A percentile compares a stretch with the other conserved stretches of the same genome.
Conservation (phyloP, 2,797 vertebrate genomes). For the Scyliorhinus canicula region DNA sequence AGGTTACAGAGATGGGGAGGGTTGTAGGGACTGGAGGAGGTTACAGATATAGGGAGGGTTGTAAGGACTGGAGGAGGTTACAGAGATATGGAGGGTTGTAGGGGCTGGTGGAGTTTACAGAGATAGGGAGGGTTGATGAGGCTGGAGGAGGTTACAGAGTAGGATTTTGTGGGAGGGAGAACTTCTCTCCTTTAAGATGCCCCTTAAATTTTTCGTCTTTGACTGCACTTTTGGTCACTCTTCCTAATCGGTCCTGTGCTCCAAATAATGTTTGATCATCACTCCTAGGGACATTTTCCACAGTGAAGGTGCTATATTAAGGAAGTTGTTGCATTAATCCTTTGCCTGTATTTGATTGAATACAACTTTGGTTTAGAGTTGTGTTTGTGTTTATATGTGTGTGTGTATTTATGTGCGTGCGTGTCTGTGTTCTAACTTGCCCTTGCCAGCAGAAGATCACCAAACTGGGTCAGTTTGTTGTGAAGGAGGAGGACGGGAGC, state of each 20-base stretch:
- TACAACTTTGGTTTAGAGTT: conserved; percentile 12
- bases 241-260: no score
- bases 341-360: background rate
- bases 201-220: background rate
- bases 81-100: no score
- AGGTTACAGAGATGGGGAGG: no score
- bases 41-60: no score
- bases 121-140: no score
- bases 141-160: no score
- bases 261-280: background rate
- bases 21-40: no score
- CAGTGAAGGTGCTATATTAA: background rate
- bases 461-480: conserved; percentile 77
- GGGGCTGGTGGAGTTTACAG: no score
- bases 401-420: no score
- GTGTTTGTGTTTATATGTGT: no score
- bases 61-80: no score
- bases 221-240: background rate
- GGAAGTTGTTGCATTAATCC: background rate
- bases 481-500: conserved; percentile 73
- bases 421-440: background rate
- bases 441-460: conserved; percentile 66
- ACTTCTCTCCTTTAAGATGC: background rate
- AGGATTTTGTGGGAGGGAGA: no score
- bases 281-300: background rate